phyloP scores from a whole-genome alignment of 2,797 vertebrate genomes.

The Ibycter americanus region DNA sequence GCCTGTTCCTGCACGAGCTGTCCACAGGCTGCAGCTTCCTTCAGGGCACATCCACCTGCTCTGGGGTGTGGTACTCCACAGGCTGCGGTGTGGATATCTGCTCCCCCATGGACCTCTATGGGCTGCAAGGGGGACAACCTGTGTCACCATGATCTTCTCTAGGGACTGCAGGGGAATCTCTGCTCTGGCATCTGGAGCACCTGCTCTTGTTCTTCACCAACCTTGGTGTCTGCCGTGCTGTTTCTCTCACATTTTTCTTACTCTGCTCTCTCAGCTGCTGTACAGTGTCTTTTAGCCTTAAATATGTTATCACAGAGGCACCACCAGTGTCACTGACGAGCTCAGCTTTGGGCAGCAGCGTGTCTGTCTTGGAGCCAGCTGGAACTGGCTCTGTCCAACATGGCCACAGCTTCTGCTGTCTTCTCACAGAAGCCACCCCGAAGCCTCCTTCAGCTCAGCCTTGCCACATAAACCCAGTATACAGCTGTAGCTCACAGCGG shows the following conservation, averaged over 20 bases:
- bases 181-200: too few relatives aligned
- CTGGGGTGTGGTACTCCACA: too few relatives aligned
- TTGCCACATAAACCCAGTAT: background rate
- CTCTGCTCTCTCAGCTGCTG: too few relatives aligned
- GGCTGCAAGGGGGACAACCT: background rate
- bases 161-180: background rate
- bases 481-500: background rate
- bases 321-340: background rate
- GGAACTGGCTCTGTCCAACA: background rate
- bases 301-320: background rate
- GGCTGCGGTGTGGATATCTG: background rate
- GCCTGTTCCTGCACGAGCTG: fast-evolving
- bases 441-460: background rate
- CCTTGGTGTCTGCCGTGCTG: too few relatives aligned
- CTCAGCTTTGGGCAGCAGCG: too few relatives aligned
- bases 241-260: too few relatives aligned
- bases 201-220: too few relatives aligned
- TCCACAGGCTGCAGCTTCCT: too few relatives aligned
- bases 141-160: background rate
- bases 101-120: fast-evolving
- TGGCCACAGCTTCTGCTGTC: too few relatives aligned
- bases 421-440: too few relatives aligned
- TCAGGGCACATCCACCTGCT: too few relatives aligned
- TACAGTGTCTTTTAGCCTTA: background rate
- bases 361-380: background rate